Evolutionary conservation across 2,797 vertebrate genomes (phyloP).

Genomic region (Synaphobranchus kaupii): DNA sequence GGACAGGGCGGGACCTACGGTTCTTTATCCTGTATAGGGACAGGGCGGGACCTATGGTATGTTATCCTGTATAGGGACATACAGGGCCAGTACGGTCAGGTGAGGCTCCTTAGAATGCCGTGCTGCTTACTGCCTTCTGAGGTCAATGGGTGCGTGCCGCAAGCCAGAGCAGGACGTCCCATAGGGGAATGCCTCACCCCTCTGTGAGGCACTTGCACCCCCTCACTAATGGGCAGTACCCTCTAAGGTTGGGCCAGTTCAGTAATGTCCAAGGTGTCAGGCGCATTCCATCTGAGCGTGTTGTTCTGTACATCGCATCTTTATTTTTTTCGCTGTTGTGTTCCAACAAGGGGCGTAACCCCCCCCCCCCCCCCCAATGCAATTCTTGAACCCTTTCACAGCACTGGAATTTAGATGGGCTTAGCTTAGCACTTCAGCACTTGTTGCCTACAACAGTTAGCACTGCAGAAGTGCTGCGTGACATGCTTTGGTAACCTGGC

Average conservation of each 20-base stretch:
- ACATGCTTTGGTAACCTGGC: background rate
- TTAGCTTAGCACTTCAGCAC: background rate
- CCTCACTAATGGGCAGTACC: conserved; percentile 11
- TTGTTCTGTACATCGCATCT: background rate
- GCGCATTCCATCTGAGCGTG: background rate
- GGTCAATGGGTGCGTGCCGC: background rate
- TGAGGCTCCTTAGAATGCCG: background rate
- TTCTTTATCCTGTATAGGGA: too few species aligned
- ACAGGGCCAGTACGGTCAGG: background rate
- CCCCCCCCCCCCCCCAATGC: background rate
- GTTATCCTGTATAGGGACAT: background rate
- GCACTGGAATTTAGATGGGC: background rate
- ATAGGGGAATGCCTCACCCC: conserved; percentile 7
- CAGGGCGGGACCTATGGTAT: too few species aligned
- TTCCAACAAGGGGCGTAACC: background rate
- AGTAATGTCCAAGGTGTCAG: background rate
- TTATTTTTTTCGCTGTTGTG: background rate
- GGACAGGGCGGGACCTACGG: too few species aligned
- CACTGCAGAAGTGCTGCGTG: background rate
- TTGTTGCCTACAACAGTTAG: conserved; percentile 10
- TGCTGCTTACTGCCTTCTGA: background rate
- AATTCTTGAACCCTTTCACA: background rate
- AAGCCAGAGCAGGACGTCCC: background rate
- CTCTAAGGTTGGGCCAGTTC: background rate
- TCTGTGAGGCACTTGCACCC: conserved; percentile 9